Percentiles rank a stretch among this genome's conserved stretches.
phyloP scores from a whole-genome alignment of 92 coral and sea anemone species.

The Virgularia gustaviana region DNA sequence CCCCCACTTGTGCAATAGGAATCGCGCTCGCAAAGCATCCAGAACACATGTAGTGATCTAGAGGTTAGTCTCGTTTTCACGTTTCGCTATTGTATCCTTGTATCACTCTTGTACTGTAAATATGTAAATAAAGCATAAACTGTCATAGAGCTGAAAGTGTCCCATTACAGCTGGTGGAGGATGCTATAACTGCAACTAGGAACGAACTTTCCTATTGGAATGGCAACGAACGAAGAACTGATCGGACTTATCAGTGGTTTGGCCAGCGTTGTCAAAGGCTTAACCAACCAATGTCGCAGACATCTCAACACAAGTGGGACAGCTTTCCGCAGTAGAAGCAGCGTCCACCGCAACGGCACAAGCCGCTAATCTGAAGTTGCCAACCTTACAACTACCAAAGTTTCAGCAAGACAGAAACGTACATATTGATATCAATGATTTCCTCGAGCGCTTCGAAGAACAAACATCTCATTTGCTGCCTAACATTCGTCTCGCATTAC shows the following conservation, averaged over 20 bases:
- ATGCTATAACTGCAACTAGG: constrained; percentile 4
- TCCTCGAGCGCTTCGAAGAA: constrained; percentile 52
- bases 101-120: no score
- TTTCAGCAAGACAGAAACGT: constrained; percentile 23
- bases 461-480: constrained; percentile 48
- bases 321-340: constrained; percentile 6
- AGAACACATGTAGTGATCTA: no score
- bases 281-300: constrained; percentile 24
- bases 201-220: not conserved
- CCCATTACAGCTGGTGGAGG: constrained; percentile 48
- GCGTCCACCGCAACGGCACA: not conserved
- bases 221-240: constrained; percentile 25
- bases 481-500: constrained; percentile 38
- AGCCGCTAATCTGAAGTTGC: constrained; percentile 23
- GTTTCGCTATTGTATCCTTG: no score
- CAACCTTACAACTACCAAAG: constrained; percentile 40
- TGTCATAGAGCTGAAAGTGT: no score
- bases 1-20: no score
- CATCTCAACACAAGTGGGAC: constrained; percentile 28
- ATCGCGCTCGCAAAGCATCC: no score
- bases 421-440: constrained; percentile 46
- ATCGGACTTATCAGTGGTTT: constrained; percentile 31
- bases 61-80: no score
- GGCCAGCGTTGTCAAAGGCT: constrained; percentile 24
- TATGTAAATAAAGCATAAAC: no score